Evolutionary conservation across 2,113 vertebrate species (phyloP), one percentile per base, ranked within the genome.

Genomic region (Brachypodius melanocephalos): DNA sequence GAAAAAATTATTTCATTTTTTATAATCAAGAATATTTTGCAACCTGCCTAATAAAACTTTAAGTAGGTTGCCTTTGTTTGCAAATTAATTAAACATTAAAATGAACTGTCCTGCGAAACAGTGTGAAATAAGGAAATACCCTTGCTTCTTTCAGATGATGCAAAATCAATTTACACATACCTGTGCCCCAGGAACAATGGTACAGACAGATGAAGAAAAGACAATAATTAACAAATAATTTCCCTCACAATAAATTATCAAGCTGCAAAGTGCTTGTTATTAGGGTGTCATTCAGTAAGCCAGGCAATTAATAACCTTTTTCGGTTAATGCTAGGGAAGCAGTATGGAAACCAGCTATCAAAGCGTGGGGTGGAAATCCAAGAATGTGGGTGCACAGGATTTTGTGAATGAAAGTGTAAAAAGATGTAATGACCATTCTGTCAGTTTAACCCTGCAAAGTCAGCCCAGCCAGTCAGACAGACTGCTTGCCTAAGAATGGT

Each of bases 381-480:
- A 88, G 78, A 97, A 96, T 77, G 90, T 51, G 82, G 94, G 75
- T 49, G 40, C 63, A 73, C 95, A 90, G 72, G 90, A 88, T 88
- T 94, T 97, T 85, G 51, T 80, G 85, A 96, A 93, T 69, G 79
- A 90, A 97, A 97, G 85, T 77, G 40, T 43, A 77, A 95, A 93
- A 95, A 90, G 88, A 68, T 69, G 34, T 93, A 82, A 95, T 68
- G 72, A 94, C 6, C 61, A 28, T 94, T 93, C 69, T 89, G 22
- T 88, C 66, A 0, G 0, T 88, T 93, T 92, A 96, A 88, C 72
- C 75, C 90, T 88, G 83, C 76, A 88, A 95, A 92, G 92, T 96
- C 85, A 90, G 85, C 88, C 67, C 55, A 80, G 90, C 94, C 43
- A 0, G 94, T 97, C 85, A 71, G 81, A 67, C 93, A 55, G 78